Evolutionary conservation across 1,140 invertebrate genomes (phyloP), one percentile per base, ranked within the genome.

Genomic region (Tetragonula clypearis): DNA sequence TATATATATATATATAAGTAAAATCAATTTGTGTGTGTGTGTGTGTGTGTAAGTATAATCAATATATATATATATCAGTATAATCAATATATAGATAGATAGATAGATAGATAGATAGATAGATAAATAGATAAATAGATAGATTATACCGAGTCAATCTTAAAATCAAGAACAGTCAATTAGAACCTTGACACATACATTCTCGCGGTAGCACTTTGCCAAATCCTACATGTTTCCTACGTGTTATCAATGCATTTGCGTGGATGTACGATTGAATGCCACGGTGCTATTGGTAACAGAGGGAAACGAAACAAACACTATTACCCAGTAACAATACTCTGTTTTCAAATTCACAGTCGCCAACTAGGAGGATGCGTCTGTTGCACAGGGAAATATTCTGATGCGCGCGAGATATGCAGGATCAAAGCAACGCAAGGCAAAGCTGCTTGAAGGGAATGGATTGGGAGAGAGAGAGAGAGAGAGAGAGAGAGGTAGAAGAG

Each of bases 341-440:
- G 82, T 76, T 84, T 79, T 84, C 76, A 65, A 71, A 84, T 79
- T 79, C 82, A 78, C 82, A 79, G 76, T 79, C 76, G 76, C 53
- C 35, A 55, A 12, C 26, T 26, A 56, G 80, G 55, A 56, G 80
- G 55, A 65, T 55, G 65, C 56, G 81, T 77, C 81, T 49, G 73
- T 8, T 49, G 73, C 14, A 26, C 30, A 58, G 41, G 30, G 82
- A 79, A 84, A 84, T 76, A 84, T 85, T 85, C 79, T 69, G 84
- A 81, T 85, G 79, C 69, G 75, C 19, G 78, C 55, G 53, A 81
- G 79, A 81, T 68, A 72, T 35, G 71, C 35, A 69, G 72, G 84
- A 85, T 85, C 84, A 85, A 85, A 85, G 84, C 72, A 41, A 23
- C 79, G 41, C 56, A 8, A 72, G 56, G 66, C 26, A 73, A 77